These are phyloP conservation scores for Podarcis raffonei DNA, from an alignment of 2,113 vertebrate genomes.

Conservation along the genomic window DNA sequence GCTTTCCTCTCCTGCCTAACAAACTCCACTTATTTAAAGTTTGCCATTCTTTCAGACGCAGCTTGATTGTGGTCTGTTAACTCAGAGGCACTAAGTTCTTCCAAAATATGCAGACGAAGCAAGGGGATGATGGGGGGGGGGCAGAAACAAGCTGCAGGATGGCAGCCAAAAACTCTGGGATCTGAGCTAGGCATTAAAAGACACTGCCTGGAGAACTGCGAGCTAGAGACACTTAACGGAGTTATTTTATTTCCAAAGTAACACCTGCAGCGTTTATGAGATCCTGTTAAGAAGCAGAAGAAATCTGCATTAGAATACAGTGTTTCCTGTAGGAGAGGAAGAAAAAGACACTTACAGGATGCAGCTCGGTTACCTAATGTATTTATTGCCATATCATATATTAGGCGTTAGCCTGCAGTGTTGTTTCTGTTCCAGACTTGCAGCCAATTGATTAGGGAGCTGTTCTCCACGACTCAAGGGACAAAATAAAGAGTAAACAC, in stretches of 20 bases:
- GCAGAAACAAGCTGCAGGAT: constrained; percentile 35
- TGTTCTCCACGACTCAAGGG: not conserved
- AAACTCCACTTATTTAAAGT: constrained; percentile 60
- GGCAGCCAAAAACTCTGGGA: constrained; percentile 6
- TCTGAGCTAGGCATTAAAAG: constrained; percentile 39
- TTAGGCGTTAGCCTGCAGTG: not conserved
- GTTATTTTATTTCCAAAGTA: constrained; percentile 31
- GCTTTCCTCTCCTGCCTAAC: constrained; percentile 59
- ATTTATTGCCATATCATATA: constrained; percentile 67
- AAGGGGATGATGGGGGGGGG: not conserved
- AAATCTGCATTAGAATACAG: constrained; percentile 66
- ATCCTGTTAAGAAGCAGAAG: constrained; percentile 45
- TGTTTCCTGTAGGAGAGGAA: constrained; percentile 59
- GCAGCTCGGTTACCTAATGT: constrained; percentile 38
- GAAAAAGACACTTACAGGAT: constrained; percentile 49
- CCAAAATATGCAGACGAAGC: constrained; percentile 49
- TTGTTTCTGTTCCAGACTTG: not conserved
- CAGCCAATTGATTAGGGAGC: not conserved
- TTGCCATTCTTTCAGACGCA: constrained; percentile 46
- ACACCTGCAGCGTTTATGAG: constrained; percentile 68
- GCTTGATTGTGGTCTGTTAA: constrained; percentile 60
- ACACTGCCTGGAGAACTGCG: constrained; percentile 1
- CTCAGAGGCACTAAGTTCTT: constrained; percentile 59
- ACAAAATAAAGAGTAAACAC: not conserved
- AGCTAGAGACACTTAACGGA: constrained; percentile 19